Evolutionary conservation across 2,888 invertebrate species (phyloP).

Genomic region (Amiota mariae): DNA sequence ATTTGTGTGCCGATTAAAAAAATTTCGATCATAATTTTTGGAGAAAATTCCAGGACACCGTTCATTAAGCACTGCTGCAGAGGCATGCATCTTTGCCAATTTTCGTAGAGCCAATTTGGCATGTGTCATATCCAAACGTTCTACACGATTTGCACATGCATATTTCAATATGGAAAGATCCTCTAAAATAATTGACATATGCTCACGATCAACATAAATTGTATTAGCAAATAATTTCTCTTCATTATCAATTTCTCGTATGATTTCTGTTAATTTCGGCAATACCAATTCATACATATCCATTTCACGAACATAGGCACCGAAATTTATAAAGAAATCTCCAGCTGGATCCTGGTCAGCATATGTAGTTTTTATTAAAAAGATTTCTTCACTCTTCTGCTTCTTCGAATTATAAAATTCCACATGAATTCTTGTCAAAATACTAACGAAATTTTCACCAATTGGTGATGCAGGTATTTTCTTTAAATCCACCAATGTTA

Average conservation of each 20-base stretch:
- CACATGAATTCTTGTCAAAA: conserved; percentile 53
- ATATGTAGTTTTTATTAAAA: conserved; percentile 49
- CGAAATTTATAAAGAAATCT: conserved; percentile 45
- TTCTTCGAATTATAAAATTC: conserved; percentile 34
- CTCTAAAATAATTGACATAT: conserved; percentile 59
- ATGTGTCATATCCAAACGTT: conserved; percentile 71
- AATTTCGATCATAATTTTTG: conserved; percentile 55
- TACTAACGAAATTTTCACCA: conserved; percentile 56
- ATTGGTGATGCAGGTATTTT: conserved; percentile 49
- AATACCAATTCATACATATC: conserved; percentile 64
- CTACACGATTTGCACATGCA: conserved; percentile 52
- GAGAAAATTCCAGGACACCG: conserved; percentile 50
- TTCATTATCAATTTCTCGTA: conserved; percentile 47
- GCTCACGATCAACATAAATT: conserved; percentile 56
- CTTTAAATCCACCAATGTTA: conserved; percentile 44
- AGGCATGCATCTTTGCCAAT: conserved; percentile 74
- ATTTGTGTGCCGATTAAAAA: conserved; percentile 60
- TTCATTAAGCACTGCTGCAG: conserved; percentile 71
- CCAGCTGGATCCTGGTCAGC: conserved; percentile 44
- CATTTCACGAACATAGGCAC: conserved; percentile 56
- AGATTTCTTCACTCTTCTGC: conserved; percentile 34
- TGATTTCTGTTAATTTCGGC: conserved; percentile 54
- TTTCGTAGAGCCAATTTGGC: conserved; percentile 66
- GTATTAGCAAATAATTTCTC: conserved; percentile 56
- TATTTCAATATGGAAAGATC: conserved; percentile 56